Evolutionary conservation across 2,888 invertebrate genomes (phyloP).

Genomic region (Drosophila infuscata): DNA sequence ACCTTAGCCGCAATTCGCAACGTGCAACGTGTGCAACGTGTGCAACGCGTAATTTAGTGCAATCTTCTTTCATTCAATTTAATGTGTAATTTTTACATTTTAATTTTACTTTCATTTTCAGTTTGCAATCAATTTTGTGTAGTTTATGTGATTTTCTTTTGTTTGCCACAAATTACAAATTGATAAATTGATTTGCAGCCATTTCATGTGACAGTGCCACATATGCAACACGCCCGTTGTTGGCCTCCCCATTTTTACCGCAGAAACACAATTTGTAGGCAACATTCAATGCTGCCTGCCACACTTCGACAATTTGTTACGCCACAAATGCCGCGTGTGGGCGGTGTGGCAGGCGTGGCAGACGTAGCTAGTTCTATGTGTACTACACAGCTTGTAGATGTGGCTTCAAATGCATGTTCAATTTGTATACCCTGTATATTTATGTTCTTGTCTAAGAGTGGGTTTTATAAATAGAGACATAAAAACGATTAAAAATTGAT

Average conservation of each 20-base stretch:
- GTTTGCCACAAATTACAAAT: slow-evolving; percentile 72
- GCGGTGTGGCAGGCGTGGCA: slow-evolving; percentile 14
- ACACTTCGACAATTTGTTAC: slow-evolving; percentile 68
- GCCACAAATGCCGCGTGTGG: slow-evolving; percentile 47
- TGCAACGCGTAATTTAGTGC: slow-evolving; percentile 49
- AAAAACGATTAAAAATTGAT: neutral
- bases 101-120: slow-evolving; percentile 40
- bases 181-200: slow-evolving; percentile 75
- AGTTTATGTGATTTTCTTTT: slow-evolving; percentile 72
- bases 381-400: slow-evolving; percentile 6
- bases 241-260: slow-evolving; percentile 11
- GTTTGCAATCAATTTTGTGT: slow-evolving; percentile 59
- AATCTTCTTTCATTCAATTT: slow-evolving; percentile 21
- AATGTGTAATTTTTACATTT: slow-evolving; percentile 2
- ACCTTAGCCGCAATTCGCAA: slow-evolving; percentile 14
- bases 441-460: fast-evolving
- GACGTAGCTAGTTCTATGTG: slow-evolving; percentile 1
- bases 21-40: slow-evolving; percentile 24
- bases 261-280: slow-evolving; percentile 57
- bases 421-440: slow-evolving; percentile 25
- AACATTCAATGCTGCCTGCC: slow-evolving; percentile 64
- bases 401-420: slow-evolving; percentile 4
- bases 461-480: neutral
- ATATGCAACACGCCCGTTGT: slow-evolving; percentile 17
- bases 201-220: slow-evolving; percentile 34